Base-by-base conservation (phyloP, 2,113 vertebrate species). In the Callionymus lyra region DNA sequence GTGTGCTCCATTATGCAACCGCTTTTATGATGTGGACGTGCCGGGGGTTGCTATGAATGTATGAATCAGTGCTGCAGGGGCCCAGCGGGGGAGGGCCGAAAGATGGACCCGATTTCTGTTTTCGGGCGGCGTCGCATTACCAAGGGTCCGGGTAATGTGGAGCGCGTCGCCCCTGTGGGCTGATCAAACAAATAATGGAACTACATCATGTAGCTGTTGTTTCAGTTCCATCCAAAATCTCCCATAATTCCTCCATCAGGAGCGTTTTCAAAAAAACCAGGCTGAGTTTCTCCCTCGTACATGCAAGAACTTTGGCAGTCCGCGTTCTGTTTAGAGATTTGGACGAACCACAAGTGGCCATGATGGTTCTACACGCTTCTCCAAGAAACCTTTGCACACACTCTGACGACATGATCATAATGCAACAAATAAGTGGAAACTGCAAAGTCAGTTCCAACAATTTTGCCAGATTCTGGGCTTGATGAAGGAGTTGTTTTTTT, bases 121-220 rank as follows among this genome's bases (percentile, higher is more conserved):
- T 42, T 50, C 67, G 75, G 72, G 70, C 64, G 77, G 73, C 13
- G 68, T 51, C 50, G 42, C 50, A 65, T 72, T 53, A 59, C 47
- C 59, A 55, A 56, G 61, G 49, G 31, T 44, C 72, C 53, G 4
- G 63, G 72, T 75, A 72, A 79, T 63, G 65, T 47, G 21, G 21
- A 41, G 65, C 59, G 67, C 63, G 60, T 76, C 52, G 47, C 57
- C 41, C 56, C 41, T 47, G 19, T 6, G 52, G 50, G 61, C 31
- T 27, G 12, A 40, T 55, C 4, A 12, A 76, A 44, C 53, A 8
- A 56, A 60, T 53, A 59, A 62, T 33, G 41, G 66, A 59, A 55
- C 40, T 16, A 47, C 18, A 53, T 68, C 63, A 74, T 53, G 50
- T 70, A 44, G 68, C 46, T 50, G 36, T 38, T 41, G 47, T 35